Percentiles rank a stretch among this genome's conserved stretches.
These are phyloP conservation scores for Corythornis madagascariensis DNA, from an alignment of 2,113 vertebrate species.

Conservation along the genomic window DNA sequence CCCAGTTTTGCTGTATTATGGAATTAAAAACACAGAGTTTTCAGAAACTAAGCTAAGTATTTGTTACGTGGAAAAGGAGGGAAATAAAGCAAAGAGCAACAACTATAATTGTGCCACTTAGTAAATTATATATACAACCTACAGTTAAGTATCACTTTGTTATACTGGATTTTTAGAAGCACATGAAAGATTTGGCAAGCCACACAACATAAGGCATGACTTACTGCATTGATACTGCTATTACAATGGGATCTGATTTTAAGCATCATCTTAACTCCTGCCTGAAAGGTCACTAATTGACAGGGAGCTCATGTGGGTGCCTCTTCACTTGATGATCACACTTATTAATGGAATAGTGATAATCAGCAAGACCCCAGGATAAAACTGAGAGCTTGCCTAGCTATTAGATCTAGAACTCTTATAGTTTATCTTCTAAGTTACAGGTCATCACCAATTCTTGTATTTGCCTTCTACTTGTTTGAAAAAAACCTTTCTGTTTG, in stretches of 20 bases:
- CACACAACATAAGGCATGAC: not conserved
- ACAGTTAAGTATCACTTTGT: not conserved
- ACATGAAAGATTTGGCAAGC: not conserved
- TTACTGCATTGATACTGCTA: not conserved
- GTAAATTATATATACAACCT: not conserved
- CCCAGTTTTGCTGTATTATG: not conserved
- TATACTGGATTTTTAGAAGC: not conserved
- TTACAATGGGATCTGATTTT: not conserved
- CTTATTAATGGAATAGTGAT: not conserved
- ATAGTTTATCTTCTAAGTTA: not conserved
- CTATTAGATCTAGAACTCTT: not conserved
- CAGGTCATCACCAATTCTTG: not conserved
- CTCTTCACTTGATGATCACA: not conserved
- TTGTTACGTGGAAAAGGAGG: not conserved
- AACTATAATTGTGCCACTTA: not conserved
- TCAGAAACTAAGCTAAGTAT: not conserved
- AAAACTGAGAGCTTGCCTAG: not conserved
- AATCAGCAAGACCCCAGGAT: not conserved
- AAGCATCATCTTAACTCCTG: not conserved
- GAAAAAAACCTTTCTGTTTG: slow-evolving; percentile 9
- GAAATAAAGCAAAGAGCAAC: not conserved
- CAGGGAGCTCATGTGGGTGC: not conserved
- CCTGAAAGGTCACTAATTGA: not conserved
- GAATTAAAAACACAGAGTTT: not conserved
- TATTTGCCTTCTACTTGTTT: not conserved